phyloP scores from a whole-genome alignment of 2,113 vertebrate genomes.

The Lampris incognitus region DNA sequence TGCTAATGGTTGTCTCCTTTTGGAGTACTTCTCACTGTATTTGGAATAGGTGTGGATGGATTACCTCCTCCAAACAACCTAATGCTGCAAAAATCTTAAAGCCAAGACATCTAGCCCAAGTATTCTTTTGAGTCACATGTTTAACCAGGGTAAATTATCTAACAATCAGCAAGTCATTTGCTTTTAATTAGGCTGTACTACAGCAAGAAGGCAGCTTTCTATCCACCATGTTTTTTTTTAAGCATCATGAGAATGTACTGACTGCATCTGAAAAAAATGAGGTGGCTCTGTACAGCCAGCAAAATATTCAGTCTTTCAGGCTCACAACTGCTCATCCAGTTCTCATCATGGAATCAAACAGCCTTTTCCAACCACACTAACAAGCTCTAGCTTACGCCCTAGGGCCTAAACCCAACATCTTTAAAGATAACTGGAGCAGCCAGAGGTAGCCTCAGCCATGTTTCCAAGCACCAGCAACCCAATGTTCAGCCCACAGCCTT shows the following conservation, averaged over 20 bases:
- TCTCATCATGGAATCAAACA: conserved; percentile 63
- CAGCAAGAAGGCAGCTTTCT: background rate
- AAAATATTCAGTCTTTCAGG: conserved; percentile 41
- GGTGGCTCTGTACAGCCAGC: conserved; percentile 41
- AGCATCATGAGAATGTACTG: conserved; percentile 3
- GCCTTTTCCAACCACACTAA: conserved; percentile 64
- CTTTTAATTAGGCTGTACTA: conserved; percentile 12
- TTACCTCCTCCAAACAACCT: background rate
- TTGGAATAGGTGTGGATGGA: background rate
- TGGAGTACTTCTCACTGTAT: background rate
- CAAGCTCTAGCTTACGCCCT: conserved; percentile 60
- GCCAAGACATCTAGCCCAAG: background rate
- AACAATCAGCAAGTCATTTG: conserved; percentile 10
- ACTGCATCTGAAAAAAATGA: conserved; percentile 34
- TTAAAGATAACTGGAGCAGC: conserved; percentile 57
- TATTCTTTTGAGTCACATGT: background rate
- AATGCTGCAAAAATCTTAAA: background rate
- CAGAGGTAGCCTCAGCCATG: conserved; percentile 52
- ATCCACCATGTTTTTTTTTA: conserved; percentile 32
- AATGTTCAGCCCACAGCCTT: conserved; percentile 57
- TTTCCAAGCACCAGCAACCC: conserved; percentile 68
- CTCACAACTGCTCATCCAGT: conserved; percentile 62
- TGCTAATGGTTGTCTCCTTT: background rate
- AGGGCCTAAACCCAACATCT: conserved; percentile 49
- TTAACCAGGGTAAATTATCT: conserved; percentile 25